Percentiles rank a stretch among this genome's conserved stretches.
These are phyloP conservation scores for Oligia latruncula DNA, from an alignment of 2,888 invertebrate genomes.

Conservation along the genomic window DNA sequence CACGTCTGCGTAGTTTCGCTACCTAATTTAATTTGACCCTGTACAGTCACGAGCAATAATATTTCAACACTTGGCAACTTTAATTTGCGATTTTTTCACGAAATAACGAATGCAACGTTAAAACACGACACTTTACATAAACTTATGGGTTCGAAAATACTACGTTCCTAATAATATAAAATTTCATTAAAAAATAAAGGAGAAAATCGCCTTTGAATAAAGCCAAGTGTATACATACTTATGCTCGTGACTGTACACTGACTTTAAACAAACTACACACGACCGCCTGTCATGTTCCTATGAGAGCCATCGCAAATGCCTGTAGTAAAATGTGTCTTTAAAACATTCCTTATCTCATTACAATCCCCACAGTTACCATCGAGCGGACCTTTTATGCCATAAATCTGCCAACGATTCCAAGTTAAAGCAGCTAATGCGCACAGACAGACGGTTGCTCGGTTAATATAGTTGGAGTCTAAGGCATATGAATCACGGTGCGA, in stretches of 20 bases:
- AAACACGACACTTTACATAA: no score
- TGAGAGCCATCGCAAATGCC: slow-evolving; percentile 37
- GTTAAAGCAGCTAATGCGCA: slow-evolving; percentile 74
- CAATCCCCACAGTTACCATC: slow-evolving; percentile 58
- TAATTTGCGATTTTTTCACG: no score
- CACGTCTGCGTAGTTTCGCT: background rate
- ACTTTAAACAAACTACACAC: background rate
- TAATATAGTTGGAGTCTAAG: slow-evolving; percentile 69
- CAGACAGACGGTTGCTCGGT: slow-evolving; percentile 69
- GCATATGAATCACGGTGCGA: slow-evolving; percentile 84
- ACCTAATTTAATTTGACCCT: background rate
- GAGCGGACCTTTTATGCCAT: slow-evolving; percentile 58
- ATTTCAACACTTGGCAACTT: no score
- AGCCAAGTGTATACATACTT: no score
- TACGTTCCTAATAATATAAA: no score
- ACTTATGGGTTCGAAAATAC: no score
- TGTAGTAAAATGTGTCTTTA: slow-evolving; percentile 14
- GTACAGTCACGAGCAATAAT: no score
- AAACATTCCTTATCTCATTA: slow-evolving; percentile 35
- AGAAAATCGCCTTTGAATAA: no score
- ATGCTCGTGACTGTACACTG: no score
- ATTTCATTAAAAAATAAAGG: no score
- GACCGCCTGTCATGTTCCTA: background rate
- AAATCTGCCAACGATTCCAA: slow-evolving; percentile 71
- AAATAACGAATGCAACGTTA: no score